These are phyloP conservation scores for Notothenia coriiceps DNA, from an alignment of 2,113 vertebrate genomes.

Conservation along the genomic window DNA sequence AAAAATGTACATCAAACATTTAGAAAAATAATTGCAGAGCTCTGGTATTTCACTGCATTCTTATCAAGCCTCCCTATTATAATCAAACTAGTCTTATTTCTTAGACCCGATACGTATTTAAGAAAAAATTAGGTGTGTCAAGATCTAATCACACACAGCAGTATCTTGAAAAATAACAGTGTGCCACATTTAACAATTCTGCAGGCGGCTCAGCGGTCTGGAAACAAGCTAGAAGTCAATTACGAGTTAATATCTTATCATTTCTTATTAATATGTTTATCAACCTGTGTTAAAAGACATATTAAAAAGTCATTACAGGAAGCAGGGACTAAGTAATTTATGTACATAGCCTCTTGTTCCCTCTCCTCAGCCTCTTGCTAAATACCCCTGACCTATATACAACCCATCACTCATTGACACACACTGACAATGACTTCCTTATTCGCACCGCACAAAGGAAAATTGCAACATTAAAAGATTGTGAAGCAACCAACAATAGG, in stretches of 20 bases:
- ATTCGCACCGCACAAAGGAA: conserved; percentile 3
- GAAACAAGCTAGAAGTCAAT: conserved; percentile 56
- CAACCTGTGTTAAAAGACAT: conserved; percentile 69
- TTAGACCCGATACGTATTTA: neutral
- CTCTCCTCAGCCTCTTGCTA: conserved; percentile 61
- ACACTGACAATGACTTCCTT: conserved; percentile 34
- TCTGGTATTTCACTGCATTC: neutral
- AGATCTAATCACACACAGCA: neutral
- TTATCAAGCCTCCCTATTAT: neutral
- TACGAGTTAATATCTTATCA: conserved; percentile 63
- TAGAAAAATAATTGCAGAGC: neutral
- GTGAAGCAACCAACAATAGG: conserved; percentile 17
- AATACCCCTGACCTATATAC: conserved; percentile 66
- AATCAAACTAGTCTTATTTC: neutral
- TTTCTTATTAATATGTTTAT: conserved; percentile 71
- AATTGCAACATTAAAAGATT: conserved; percentile 14
- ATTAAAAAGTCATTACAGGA: conserved; percentile 72
- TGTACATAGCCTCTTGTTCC: conserved; percentile 49
- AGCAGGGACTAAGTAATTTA: conserved; percentile 66
- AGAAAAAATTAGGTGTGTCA: neutral
- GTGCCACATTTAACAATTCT: conserved; percentile 20
- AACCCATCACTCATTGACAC: conserved; percentile 47
- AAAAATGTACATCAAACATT: neutral
- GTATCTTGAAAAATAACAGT: neutral
- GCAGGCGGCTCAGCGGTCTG: conserved; percentile 24